Evolutionary conservation across 2,113 vertebrate species (phyloP).

Genomic region (Sturnira hondurensis): DNA sequence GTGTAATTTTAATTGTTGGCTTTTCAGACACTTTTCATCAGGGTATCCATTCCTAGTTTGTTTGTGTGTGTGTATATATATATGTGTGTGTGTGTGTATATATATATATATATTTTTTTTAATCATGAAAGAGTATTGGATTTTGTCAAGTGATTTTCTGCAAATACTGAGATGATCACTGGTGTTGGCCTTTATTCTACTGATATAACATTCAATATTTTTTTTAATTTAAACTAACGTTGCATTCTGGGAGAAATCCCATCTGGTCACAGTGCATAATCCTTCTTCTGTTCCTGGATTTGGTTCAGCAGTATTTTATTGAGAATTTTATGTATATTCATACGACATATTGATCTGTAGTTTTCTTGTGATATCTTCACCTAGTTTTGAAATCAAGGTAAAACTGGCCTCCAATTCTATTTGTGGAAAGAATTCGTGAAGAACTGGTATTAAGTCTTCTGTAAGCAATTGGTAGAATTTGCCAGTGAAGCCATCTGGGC

Average conservation of each 20-base stretch:
- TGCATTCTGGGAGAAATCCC: background rate
- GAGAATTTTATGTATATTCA: background rate
- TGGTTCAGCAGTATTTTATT: background rate
- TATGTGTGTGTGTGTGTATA: too few species aligned
- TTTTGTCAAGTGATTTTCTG: background rate
- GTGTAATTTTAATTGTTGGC: background rate
- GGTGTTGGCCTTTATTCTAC: background rate
- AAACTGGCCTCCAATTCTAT: background rate
- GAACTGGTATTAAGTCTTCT: background rate
- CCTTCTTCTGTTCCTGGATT: background rate
- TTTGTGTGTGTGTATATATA: too few species aligned
- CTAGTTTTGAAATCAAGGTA: background rate
- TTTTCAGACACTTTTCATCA: background rate
- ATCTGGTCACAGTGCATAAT: background rate
- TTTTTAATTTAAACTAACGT: background rate
- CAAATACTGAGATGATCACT: background rate
- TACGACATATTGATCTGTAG: background rate
- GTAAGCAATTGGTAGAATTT: background rate
- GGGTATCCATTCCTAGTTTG: background rate
- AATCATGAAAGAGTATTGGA: background rate
- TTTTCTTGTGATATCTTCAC: background rate
- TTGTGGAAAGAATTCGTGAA: background rate
- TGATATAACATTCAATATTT: background rate
- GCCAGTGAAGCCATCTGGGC: background rate
- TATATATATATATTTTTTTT: too few species aligned